Evolutionary conservation across 2,113 vertebrate species (phyloP), one percentile per base, ranked within the genome.

Genomic region (Calyptommatus sinebrachiatus): DNA sequence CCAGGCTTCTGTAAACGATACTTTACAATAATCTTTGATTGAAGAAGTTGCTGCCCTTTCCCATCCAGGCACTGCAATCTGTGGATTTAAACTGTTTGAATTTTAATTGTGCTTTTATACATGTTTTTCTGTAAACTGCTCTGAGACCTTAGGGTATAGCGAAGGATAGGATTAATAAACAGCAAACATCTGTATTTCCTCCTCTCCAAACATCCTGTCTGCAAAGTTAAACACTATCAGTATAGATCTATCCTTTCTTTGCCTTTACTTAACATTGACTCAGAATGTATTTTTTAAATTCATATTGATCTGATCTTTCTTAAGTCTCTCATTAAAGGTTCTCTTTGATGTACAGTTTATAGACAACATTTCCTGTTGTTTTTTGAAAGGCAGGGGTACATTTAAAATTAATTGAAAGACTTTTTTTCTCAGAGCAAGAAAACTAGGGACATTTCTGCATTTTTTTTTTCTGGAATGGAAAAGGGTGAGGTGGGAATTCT

Each of bases 261-360:
- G 45, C 50, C 57, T 80, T 74, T 70, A 67, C 53, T 62, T 71
- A 69, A 71, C 46, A 61, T 70, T 76, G 70, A 29, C 78, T 79
- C 24, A 67, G 50, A 45, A 26, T 73, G 24, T 31, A 66, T 29
- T 65, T 69, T 62, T 31, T 81, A 24, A 9, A 48, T n/a, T 28
- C 41, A 26, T 29, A 69, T 29, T 46, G 46, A 18, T 69, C 35
- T 68, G n/a, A 63, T 24, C 50, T 48, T 8, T n/a, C 26, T 61
- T 74, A 48, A 22, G 24, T 45, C 31, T 69, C 45, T 31, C 26
- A 22, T n/a, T 24, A 48, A 63, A 67, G 63, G 5, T 4, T 28
- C 29, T n/a, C 21, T 75, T 11, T 60, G 41, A 28, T 79, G 20
- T 65, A 57, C 14, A 57, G 35, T 41, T 9, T 71, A 63, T 7